phyloP scores from a whole-genome alignment of 2,888 invertebrate genomes.

The Spodoptera picta region DNA sequence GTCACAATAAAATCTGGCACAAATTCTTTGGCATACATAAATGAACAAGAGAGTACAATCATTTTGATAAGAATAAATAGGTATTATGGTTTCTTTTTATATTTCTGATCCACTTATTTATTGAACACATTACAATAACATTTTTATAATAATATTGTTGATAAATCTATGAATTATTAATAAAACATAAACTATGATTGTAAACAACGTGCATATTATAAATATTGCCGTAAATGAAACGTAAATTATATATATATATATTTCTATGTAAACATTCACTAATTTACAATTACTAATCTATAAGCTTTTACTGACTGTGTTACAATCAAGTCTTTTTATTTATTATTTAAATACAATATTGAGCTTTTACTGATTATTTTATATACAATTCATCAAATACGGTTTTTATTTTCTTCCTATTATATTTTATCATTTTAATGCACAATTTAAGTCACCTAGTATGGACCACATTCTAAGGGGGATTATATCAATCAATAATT shows the following conservation, averaged over 20 bases:
- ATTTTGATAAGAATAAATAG: slow-evolving; percentile 35
- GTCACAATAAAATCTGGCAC: slow-evolving; percentile 53
- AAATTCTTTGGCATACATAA: slow-evolving; percentile 41
- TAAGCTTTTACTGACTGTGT: slow-evolving; percentile 80
- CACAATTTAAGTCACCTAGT: slow-evolving; percentile 88
- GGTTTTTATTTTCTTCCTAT: slow-evolving; percentile 72
- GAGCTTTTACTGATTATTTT: slow-evolving; percentile 84
- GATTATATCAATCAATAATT: slow-evolving; percentile 56
- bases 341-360: slow-evolving; percentile 81
- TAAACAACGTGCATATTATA: slow-evolving; percentile 73
- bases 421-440: slow-evolving; percentile 81
- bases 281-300: slow-evolving; percentile 80
- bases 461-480: slow-evolving; percentile 87
- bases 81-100: slow-evolving; percentile 15
- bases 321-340: slow-evolving; percentile 84
- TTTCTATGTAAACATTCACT: slow-evolving; percentile 74
- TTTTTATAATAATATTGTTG: slow-evolving; percentile 57
- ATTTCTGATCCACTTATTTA: slow-evolving; percentile 63
- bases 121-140: slow-evolving; percentile 82
- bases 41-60: slow-evolving; percentile 18
- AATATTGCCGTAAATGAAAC: slow-evolving; percentile 65
- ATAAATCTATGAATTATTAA: slow-evolving; percentile 72
- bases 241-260: slow-evolving; percentile 54
- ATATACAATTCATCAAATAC: slow-evolving; percentile 76
- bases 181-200: slow-evolving; percentile 65